Conservation (phyloP, 2,797 vertebrate species). For the Megalops cyprinoides region DNA sequence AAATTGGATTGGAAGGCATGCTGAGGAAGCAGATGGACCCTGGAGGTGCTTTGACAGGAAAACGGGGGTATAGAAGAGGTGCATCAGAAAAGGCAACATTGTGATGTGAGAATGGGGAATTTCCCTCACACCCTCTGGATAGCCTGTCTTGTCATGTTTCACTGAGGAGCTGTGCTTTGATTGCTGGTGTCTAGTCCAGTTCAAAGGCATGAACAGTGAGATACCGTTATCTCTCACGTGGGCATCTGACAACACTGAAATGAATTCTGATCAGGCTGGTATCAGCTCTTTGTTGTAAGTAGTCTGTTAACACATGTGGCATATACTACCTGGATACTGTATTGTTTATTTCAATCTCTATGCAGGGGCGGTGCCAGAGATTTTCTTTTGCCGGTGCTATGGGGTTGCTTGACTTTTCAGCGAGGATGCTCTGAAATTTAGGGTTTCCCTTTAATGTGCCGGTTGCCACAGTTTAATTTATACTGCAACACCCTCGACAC, state of each 20-base stretch:
- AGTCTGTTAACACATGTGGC: background rate
- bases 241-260: background rate
- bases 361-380: no score
- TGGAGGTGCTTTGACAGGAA: constrained; percentile 24
- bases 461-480: no score
- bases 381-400: no score
- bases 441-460: no score
- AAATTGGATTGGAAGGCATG: background rate
- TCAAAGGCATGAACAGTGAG: constrained; percentile 7
- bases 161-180: background rate
- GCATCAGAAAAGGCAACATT: background rate
- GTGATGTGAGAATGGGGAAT: background rate
- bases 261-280: no score
- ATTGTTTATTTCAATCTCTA: no score
- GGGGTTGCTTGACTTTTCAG: no score
- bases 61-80: background rate
- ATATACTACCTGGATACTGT: background rate
- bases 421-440: no score
- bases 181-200: background rate
- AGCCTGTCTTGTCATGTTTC: background rate
- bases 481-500: no score
- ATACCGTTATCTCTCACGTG: background rate
- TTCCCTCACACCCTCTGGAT: background rate
- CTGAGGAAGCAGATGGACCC: constrained; percentile 17
- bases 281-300: background rate